Base-by-base conservation (phyloP, 2,797 vertebrate genomes). In the Chaetodon trifasciatus region DNA sequence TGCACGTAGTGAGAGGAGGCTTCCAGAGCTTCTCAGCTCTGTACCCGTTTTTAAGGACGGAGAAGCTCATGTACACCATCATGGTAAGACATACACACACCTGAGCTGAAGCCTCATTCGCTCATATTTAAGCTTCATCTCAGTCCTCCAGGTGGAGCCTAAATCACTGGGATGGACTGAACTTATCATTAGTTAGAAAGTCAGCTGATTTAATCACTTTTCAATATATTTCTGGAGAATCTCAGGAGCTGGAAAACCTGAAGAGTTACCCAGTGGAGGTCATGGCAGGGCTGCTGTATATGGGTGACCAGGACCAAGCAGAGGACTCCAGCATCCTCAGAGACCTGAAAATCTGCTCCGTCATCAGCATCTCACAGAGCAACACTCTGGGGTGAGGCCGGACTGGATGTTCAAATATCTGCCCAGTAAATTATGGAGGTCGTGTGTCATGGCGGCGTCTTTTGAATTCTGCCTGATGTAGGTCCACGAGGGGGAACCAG, bases 1-100 rank as follows among this genome's bases (percentile, higher is more conserved):
- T 98, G 78, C 82, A 81, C 5, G 40, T 98, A 74, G 93, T 99
- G 58, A 94, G 44, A 58, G 97, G 97, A 60, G 98, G 97, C 8
- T 98, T 96, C n/a, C 90, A 91, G 81, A 61, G 0, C 35, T 98
- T 99, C 89, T 96, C 97, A 0, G 94, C 95, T 28, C 83, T 75
- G 24, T 98, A 97, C 70, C 95, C 95, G 52, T 98, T 97, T 87
- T 88, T 98, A 81, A 94, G 95, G 76, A 97, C 96, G 0, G 95
- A 96, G 87, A 97, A 96, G 88, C 95, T 95, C n/a, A 62, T 97
- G 63, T 97, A 97, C 95, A 97, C 95, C 87, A 95, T 96, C 19
- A 94, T 84, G 94, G 97, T 98, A 86, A 87, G n/a, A 15, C 52
- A 49, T 16, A 2, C 37, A 56, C 28, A 19, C 47, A 52, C 13